These are phyloP conservation scores for Drosophila serrata DNA, from an alignment of 1,140 invertebrate species.

Conservation along the genomic window DNA sequence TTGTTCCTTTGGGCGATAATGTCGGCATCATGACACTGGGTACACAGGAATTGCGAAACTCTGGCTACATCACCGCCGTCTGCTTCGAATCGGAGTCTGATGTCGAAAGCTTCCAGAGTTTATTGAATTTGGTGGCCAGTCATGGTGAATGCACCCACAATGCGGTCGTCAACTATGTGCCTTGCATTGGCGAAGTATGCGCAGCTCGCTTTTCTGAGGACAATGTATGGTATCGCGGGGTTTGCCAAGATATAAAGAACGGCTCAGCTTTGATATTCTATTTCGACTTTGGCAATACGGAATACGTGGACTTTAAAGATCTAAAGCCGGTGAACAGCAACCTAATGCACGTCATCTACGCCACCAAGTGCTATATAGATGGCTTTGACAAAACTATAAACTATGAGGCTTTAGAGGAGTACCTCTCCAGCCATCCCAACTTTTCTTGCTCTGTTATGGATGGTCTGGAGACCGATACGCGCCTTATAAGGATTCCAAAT, in stretches of 20 bases:
- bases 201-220: conserved; percentile 44
- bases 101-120: conserved; percentile 17
- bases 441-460: conserved; percentile 27
- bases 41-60: background rate
- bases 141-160: conserved; percentile 7
- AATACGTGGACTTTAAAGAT: conserved; percentile 23
- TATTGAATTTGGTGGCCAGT: conserved; percentile 2
- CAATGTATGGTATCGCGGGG: conserved; percentile 58
- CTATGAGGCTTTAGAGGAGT: conserved; percentile 38
- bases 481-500: conserved; percentile 27
- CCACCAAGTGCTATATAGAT: conserved; percentile 62
- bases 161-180: conserved; percentile 25
- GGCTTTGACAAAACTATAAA: conserved; percentile 45
- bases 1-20: conserved; percentile 31
- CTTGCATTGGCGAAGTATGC: conserved; percentile 60
- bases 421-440: background rate
- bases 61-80: conserved; percentile 47
- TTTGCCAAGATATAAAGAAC: conserved; percentile 32
- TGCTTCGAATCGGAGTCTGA: conserved; percentile 15
- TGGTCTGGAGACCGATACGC: conserved; percentile 39
- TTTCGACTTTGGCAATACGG: conserved; percentile 61
- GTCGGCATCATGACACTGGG: conserved; percentile 17
- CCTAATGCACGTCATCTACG: background rate
- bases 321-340: conserved; percentile 39
- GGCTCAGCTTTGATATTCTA: conserved; percentile 31